phyloP scores from a whole-genome alignment of 2,888 invertebrate species.

The Craniophora ligustri region DNA sequence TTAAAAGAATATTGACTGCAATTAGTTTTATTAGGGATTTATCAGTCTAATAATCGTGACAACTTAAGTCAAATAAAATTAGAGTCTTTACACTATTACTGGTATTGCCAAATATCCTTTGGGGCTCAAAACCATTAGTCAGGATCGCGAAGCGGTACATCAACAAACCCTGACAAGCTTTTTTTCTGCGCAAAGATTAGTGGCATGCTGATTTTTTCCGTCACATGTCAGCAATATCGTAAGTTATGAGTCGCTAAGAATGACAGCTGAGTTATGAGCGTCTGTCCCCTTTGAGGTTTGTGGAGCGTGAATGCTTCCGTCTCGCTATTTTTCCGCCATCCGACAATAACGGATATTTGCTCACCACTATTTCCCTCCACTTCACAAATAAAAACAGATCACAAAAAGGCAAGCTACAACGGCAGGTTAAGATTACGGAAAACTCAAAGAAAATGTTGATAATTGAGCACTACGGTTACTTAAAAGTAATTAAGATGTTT shows the following conservation, averaged over 20 bases:
- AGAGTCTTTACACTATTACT: too few species aligned
- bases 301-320: slow-evolving; percentile 13
- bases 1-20: too few species aligned
- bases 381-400: neutral
- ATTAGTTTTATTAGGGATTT: too few species aligned
- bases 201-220: slow-evolving; percentile 24
- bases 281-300: slow-evolving; percentile 22
- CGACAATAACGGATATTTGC: slow-evolving; percentile 11
- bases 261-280: slow-evolving; percentile 44
- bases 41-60: too few species aligned
- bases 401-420: neutral
- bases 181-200: slow-evolving; percentile 4
- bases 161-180: slow-evolving; percentile 2
- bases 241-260: slow-evolving; percentile 25
- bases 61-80: too few species aligned
- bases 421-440: neutral
- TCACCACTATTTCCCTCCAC: neutral
- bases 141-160: neutral
- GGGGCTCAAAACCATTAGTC: neutral
- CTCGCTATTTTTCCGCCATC: slow-evolving; percentile 8
- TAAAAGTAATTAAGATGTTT: too few species aligned
- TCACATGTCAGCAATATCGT: slow-evolving; percentile 33
- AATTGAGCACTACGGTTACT: too few species aligned
- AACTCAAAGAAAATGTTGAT: neutral
- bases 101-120: neutral